A percentile compares a stretch with the other conserved stretches of the same genome.
Conservation (phyloP, 2,888 invertebrate species). For the Ethmia dodecea region DNA sequence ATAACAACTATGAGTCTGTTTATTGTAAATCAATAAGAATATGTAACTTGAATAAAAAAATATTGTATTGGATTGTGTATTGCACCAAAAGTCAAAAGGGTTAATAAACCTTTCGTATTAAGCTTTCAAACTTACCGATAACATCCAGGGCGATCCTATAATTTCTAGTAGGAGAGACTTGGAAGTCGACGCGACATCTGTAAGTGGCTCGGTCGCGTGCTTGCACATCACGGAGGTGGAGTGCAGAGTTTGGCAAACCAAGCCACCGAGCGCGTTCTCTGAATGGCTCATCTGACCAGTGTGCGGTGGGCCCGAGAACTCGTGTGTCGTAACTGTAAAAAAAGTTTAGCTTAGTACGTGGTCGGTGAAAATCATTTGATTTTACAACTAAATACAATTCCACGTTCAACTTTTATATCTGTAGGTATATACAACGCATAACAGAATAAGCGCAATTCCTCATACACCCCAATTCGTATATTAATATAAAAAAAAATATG, state of each 20-base stretch:
- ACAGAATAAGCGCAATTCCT: too few relatives aligned
- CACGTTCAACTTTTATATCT: too few relatives aligned
- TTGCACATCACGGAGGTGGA: conserved; percentile 47
- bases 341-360: conserved; percentile 7
- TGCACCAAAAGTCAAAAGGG: neutral
- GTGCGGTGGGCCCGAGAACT: conserved; percentile 48
- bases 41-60: neutral
- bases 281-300: conserved; percentile 75
- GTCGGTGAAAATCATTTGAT: too few relatives aligned
- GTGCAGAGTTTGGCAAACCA: conserved; percentile 44
- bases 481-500: too few relatives aligned
- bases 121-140: conserved; percentile 78
- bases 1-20: too few relatives aligned
- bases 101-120: too few relatives aligned
- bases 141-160: conserved; percentile 85
- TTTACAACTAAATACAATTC: too few relatives aligned
- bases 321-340: conserved; percentile 58
- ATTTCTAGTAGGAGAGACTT: conserved; percentile 86
- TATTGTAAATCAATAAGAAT: neutral
- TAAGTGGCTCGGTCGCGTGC: conserved; percentile 55
- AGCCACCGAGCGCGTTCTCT: conserved; percentile 82
- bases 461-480: too few relatives aligned
- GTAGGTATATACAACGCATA: too few relatives aligned
- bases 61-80: neutral
- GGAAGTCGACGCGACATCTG: conserved; percentile 64